Evolutionary conservation across 2,113 vertebrate genomes (phyloP).

Genomic region (Oxygymnocypris stewartii): DNA sequence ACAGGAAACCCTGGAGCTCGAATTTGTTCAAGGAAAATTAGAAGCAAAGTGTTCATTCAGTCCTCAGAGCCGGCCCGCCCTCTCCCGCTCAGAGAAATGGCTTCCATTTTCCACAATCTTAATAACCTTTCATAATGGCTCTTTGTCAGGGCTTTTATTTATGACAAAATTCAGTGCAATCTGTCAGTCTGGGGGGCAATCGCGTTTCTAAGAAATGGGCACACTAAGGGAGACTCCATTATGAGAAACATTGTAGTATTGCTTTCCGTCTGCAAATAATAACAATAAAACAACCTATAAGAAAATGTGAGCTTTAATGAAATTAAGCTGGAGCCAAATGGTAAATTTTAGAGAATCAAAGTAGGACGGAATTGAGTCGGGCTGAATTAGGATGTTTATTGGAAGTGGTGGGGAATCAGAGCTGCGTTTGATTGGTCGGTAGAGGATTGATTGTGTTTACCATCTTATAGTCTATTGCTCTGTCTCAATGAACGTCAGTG

Average conservation of each 20-base stretch:
- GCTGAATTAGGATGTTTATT: constrained; percentile 21
- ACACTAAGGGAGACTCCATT: constrained; percentile 49
- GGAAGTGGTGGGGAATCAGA: neutral
- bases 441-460: constrained; percentile 6
- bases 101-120: constrained; percentile 71
- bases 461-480: constrained; percentile 55
- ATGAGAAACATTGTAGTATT: constrained; percentile 21
- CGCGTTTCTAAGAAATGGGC: constrained; percentile 44
- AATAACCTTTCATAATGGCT: constrained; percentile 70
- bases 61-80: constrained; percentile 56
- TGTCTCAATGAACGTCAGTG: constrained; percentile 70
- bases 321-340: constrained; percentile 34
- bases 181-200: constrained; percentile 62
- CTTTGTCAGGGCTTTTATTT: constrained; percentile 74
- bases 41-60: constrained; percentile 65
- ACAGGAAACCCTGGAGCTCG: constrained; percentile 67
- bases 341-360: constrained; percentile 15
- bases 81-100: constrained; percentile 61
- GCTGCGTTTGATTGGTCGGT: constrained; percentile 18
- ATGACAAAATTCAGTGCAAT: constrained; percentile 72
- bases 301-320: constrained; percentile 37
- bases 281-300: constrained; percentile 31
- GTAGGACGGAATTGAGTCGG: constrained; percentile 7
- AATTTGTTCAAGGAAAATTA: constrained; percentile 68
- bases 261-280: constrained; percentile 28